Evolutionary conservation across 2,797 vertebrate species (phyloP).

Genomic region (Darevskia mixta): DNA sequence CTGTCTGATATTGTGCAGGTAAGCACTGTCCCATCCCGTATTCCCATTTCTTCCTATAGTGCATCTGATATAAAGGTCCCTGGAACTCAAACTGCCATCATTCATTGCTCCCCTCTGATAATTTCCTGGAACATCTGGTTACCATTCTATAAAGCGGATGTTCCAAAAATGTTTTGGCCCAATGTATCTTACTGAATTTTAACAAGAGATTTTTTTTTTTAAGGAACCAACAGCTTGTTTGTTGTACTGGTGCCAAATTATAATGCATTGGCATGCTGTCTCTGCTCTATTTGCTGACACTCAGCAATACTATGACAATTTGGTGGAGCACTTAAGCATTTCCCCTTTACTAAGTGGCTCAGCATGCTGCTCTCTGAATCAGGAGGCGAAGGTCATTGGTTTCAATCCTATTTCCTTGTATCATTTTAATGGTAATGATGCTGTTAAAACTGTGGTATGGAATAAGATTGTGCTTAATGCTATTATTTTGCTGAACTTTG

Average conservation of each 20-base stretch:
- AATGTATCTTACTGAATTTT: constrained; percentile 20
- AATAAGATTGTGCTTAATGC: constrained; percentile 46
- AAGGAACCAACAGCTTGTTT: constrained; percentile 1
- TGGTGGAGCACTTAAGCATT: constrained; percentile 39
- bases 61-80: constrained; percentile 14
- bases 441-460: constrained; percentile 17
- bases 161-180: constrained; percentile 9
- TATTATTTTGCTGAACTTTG: constrained; percentile 6
- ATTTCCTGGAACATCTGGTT: constrained; percentile 31
- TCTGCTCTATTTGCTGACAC: constrained; percentile 11
- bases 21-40: not conserved
- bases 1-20: not conserved
- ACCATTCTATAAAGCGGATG: constrained; percentile 1
- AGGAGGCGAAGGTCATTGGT: constrained; percentile 20
- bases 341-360: constrained; percentile 40
- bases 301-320: constrained; percentile 30
- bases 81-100: constrained; percentile 1
- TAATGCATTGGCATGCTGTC: not conserved
- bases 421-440: constrained; percentile 37
- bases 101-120: constrained; percentile 20
- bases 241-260: constrained; percentile 5
- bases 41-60: not conserved
- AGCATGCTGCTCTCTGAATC: constrained; percentile 28
- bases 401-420: constrained; percentile 29
- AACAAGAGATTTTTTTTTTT: not conserved